Conservation (phyloP, 53 echinoderm and acorn worm species). For the Henricia sp. region DNA sequence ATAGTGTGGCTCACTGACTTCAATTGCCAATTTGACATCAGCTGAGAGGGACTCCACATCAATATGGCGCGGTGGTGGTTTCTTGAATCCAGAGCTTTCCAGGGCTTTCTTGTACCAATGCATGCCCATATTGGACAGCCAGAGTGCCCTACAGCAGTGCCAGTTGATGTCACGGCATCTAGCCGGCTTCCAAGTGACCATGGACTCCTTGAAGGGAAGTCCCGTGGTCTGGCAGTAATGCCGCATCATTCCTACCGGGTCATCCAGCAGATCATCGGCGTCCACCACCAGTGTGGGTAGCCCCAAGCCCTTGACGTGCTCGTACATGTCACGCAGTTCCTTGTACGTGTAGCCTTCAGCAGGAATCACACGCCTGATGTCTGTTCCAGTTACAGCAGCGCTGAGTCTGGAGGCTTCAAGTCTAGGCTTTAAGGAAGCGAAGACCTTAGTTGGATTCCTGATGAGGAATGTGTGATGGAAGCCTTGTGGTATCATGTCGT, state of each 20-base stretch:
- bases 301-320: constrained; percentile 28
- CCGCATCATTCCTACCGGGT: constrained; percentile 73
- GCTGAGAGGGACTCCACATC: constrained; percentile 40
- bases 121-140: constrained; percentile 59
- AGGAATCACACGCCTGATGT: constrained; percentile 51
- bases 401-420: constrained; percentile 46
- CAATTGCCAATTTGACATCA: constrained; percentile 65
- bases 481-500: constrained; percentile 69
- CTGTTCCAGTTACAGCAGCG: constrained; percentile 9
- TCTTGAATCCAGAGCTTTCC: constrained; percentile 73
- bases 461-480: constrained; percentile 78
- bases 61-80: constrained; percentile 26
- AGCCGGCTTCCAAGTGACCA: constrained; percentile 76
- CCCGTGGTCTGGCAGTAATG: constrained; percentile 73
- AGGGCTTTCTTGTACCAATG: constrained; percentile 76
- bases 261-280: constrained; percentile 76
- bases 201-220: constrained; percentile 69
- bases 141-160: constrained; percentile 66
- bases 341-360: constrained; percentile 64
- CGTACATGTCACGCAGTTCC: constrained; percentile 70
- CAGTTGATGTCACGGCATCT: constrained; percentile 53
- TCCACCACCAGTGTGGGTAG: constrained; percentile 69
- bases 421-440: constrained; percentile 65
- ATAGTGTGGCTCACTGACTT: constrained; percentile 67
- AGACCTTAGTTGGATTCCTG: constrained; percentile 64